These are phyloP conservation scores for Dicrurus megarhynchus DNA, from an alignment of 2,113 vertebrate genomes.

Conservation along the genomic window DNA sequence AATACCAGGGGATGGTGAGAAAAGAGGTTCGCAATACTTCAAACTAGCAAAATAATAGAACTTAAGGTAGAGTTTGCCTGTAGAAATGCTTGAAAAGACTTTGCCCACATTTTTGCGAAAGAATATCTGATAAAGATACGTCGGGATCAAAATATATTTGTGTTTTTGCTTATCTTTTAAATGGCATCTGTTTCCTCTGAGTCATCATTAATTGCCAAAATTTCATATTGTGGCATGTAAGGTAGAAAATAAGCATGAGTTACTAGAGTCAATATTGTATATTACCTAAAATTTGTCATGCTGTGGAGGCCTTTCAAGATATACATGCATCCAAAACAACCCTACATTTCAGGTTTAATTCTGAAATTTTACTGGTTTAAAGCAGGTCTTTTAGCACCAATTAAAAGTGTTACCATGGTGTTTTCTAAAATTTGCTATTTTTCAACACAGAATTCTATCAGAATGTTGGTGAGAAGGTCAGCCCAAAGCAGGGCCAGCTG, in stretches of 20 bases:
- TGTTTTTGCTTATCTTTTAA: neutral
- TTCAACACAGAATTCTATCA: neutral
- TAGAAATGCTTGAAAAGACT: neutral
- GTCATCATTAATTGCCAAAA: neutral
- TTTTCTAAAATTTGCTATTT: neutral
- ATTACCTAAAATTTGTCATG: neutral
- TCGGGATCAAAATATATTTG: neutral
- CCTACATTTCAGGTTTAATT: neutral
- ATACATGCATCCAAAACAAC: neutral
- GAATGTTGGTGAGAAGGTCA: neutral
- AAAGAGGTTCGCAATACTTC: neutral
- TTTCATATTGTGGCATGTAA: neutral
- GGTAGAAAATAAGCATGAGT: neutral
- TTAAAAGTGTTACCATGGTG: rapidly evolving
- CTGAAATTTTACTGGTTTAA: neutral
- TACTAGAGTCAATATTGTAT: neutral
- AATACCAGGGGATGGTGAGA: neutral
- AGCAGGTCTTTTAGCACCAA: neutral
- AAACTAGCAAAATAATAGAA: neutral
- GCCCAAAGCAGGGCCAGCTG: neutral
- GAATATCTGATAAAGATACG: neutral
- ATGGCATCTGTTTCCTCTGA: neutral
- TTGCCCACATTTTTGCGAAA: neutral
- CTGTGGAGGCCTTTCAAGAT: neutral
- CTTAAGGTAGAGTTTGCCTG: neutral